Percentiles rank a stretch among this genome's conserved stretches.
These are phyloP conservation scores for Ectemnius continuus DNA, from an alignment of 2,888 invertebrate species.

Conservation along the genomic window DNA sequence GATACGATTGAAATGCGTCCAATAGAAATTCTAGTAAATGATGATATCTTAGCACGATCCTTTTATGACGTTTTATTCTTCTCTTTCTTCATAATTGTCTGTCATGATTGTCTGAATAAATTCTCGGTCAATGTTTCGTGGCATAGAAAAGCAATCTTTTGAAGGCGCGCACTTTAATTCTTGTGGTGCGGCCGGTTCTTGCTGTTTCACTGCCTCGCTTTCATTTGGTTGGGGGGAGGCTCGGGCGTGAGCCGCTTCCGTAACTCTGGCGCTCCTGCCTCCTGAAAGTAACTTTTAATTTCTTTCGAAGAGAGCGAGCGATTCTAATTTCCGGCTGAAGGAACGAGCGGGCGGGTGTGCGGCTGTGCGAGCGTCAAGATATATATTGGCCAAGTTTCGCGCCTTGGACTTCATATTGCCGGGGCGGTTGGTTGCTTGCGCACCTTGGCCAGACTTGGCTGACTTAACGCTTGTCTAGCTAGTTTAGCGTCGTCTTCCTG, in stretches of 20 bases:
- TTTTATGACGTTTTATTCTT: no score
- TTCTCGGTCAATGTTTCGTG: background rate
- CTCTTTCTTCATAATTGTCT: no score
- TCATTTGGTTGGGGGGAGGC: constrained; percentile 22
- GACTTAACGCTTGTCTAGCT: constrained; percentile 62
- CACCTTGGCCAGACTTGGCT: constrained; percentile 27
- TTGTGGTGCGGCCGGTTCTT: background rate
- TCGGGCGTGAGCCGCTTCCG: constrained; percentile 38
- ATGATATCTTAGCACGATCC: no score
- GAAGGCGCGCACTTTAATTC: background rate
- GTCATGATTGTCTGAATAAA: no score
- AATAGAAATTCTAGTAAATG: no score
- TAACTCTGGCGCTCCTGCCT: constrained; percentile 40
- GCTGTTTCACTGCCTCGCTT: constrained; percentile 25
- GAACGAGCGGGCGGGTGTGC: constrained; percentile 13
- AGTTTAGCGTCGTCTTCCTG: constrained; percentile 59
- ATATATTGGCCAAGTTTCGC: constrained; percentile 60
- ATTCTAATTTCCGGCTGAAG: constrained; percentile 58
- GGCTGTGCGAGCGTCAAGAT: constrained; percentile 15
- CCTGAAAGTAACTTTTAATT: constrained; percentile 58
- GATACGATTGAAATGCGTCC: no score
- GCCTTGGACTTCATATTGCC: constrained; percentile 55
- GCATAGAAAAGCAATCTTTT: background rate
- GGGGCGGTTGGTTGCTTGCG: constrained; percentile 5
- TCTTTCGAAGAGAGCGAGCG: constrained; percentile 54